phyloP scores from a whole-genome alignment of 2,888 invertebrate species.

The Nymphalis c-album region DNA sequence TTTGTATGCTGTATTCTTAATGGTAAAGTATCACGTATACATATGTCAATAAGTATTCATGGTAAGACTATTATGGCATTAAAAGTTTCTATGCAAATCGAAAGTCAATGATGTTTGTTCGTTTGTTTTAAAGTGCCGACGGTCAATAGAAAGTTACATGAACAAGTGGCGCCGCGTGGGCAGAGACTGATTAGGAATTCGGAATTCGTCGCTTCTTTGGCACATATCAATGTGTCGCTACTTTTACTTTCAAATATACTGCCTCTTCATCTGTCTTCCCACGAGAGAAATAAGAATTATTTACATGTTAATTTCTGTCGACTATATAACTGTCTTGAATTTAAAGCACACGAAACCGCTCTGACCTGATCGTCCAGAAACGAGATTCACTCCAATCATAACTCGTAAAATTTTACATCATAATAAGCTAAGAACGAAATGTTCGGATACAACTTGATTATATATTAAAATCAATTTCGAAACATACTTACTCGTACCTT shows the following conservation, averaged over 20 bases:
- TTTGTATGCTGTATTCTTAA: neutral
- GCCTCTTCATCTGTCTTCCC: constrained; percentile 10
- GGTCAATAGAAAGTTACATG: constrained; percentile 49
- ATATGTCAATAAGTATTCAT: neutral
- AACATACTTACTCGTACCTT: constrained; percentile 6
- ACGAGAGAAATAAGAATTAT: constrained; percentile 2
- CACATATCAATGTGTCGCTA: constrained; percentile 47
- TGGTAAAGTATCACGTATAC: neutral
- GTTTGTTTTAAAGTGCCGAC: constrained; percentile 33
- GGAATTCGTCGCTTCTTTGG: constrained; percentile 46
- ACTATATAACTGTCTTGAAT: neutral
- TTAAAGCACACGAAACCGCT: neutral
- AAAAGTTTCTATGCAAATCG: constrained; percentile 32
- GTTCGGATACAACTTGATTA: constrained; percentile 1
- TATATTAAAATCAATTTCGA: constrained; percentile 23
- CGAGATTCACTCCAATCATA: neutral
- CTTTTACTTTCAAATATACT: constrained; percentile 63
- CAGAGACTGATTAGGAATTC: constrained; percentile 47
- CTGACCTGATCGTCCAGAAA: neutral
- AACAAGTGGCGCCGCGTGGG: constrained; percentile 41
- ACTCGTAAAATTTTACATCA: constrained; percentile 12
- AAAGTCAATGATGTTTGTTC: constrained; percentile 29
- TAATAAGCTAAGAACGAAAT: constrained; percentile 6
- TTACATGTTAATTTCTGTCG: constrained; percentile 1
- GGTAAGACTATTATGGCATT: constrained; percentile 13